Conservation (phyloP, 2,113 vertebrate genomes). For the Isurus oxyrinchus region DNA sequence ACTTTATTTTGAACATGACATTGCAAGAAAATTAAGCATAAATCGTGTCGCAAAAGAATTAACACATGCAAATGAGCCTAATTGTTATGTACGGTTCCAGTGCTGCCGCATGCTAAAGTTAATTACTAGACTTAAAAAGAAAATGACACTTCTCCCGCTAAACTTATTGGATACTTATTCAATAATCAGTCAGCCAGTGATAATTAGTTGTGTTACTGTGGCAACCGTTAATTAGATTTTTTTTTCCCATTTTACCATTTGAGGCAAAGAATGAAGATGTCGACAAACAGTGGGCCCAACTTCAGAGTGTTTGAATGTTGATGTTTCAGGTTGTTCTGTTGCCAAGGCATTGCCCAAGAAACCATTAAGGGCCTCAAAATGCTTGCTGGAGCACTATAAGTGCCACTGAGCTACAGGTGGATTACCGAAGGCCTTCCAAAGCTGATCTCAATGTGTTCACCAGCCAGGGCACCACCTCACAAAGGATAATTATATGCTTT, state of each 20-base stretch:
- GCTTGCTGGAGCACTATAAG: neutral
- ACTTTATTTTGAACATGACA: neutral
- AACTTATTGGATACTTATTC: conserved; percentile 26
- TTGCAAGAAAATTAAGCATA: neutral
- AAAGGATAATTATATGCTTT: neutral
- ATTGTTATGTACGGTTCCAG: conserved; percentile 26
- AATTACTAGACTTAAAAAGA: conserved; percentile 15
- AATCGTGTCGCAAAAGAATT: conserved; percentile 6
- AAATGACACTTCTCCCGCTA: neutral
- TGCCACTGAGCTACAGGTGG: neutral
- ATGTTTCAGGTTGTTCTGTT: neutral
- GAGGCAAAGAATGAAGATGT: neutral
- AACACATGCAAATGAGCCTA: conserved; percentile 31
- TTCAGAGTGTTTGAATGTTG: neutral
- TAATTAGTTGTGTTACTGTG: conserved; percentile 26
- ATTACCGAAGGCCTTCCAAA: neutral
- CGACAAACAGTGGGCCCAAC: neutral
- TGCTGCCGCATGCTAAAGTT: neutral
- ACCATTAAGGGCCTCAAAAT: neutral
- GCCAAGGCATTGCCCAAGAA: neutral
- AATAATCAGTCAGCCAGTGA: conserved; percentile 34
- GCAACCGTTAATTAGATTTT: conserved; percentile 15
- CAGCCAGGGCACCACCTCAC: neutral
- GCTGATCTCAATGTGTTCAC: neutral
- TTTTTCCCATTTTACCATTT: neutral